Evolutionary conservation across 2,888 invertebrate genomes (phyloP), one percentile per base, ranked within the genome.

Genomic region (Caenorhabditis macrosperma): DNA sequence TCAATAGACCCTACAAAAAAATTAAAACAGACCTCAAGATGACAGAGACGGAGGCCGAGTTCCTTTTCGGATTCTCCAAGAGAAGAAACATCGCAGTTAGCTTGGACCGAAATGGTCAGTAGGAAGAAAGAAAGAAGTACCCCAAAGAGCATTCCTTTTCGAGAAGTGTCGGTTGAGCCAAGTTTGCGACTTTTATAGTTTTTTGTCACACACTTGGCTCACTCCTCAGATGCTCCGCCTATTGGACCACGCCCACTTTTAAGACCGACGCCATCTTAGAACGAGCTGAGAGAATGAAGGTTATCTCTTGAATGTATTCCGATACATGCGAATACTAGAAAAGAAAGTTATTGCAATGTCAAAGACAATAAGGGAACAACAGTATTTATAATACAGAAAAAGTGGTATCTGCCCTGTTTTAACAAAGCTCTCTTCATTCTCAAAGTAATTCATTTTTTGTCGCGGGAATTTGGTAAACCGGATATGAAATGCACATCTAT

Each of bases 11-110:
- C 52, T 26, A 20, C 4, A 35, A 12, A n/a, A 5, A 2, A 12
- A 22, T 57, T 66, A 9, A n/a, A 48, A 26, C 59, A 10, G 28
- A 85, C 85, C 81, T 85, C 85, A 30, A 85, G 63, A 7, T 63
- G 66, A 46, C 85, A 85, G 35, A 85, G n/a, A 6, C 81, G 81
- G 24, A 79, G 35, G n/a, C 68, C 83, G 44, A 76, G 68, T 9
- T 75, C 75, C 28, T 78, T 80, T 20, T 77, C 68, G 3, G 46
- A 44, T 17, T 83, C 83, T 17, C 41, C 33, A 1, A 76, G 38
- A 24, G 64, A 41, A 9, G 82, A 68, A 28, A 82, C 50, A 44
- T 85, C 82, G 57, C 85, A 85, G 17, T 78, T 71, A 26, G 81
- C 81, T 30, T 63, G 44, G 54, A 69, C 79, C 52, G 76, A 55